Evolutionary conservation across 92 coral and sea anemone species (phyloP).

Genomic region (Phenganax subtilis): DNA sequence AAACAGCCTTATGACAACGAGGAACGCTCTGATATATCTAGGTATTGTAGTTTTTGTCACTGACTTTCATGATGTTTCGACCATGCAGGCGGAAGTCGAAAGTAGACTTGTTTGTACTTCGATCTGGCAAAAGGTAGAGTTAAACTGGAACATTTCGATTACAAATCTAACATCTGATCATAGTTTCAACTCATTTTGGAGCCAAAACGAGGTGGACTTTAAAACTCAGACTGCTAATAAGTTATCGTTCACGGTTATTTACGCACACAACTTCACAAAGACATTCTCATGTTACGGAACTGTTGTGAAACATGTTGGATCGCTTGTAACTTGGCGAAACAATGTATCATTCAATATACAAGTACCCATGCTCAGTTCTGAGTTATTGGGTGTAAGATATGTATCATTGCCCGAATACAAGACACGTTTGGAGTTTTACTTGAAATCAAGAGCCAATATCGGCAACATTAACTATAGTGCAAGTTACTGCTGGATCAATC

Average conservation of each 20-base stretch:
- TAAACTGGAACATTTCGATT: neutral
- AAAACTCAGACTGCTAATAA: neutral
- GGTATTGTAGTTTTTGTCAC: neutral
- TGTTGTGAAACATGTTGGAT: neutral
- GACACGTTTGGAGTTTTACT: neutral
- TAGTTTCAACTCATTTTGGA: slow-evolving; percentile 2
- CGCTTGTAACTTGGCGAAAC: neutral
- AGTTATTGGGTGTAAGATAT: neutral
- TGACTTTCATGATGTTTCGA: neutral
- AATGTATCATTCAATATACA: neutral
- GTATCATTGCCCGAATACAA: neutral
- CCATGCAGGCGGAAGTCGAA: neutral
- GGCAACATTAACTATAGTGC: neutral
- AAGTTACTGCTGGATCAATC: neutral
- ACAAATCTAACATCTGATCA: neutral
- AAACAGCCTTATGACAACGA: neutral
- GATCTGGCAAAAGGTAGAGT: neutral
- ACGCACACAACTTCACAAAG: neutral
- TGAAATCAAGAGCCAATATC: neutral
- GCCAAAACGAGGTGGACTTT: neutral
- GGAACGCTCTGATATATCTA: neutral
- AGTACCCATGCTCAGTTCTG: neutral
- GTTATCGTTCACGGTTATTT: neutral
- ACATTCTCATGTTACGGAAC: slow-evolving; percentile 11
- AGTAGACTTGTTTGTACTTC: neutral